Base-by-base conservation (phyloP, 2,113 vertebrate species). In the Misgurnus mizolepis region DNA sequence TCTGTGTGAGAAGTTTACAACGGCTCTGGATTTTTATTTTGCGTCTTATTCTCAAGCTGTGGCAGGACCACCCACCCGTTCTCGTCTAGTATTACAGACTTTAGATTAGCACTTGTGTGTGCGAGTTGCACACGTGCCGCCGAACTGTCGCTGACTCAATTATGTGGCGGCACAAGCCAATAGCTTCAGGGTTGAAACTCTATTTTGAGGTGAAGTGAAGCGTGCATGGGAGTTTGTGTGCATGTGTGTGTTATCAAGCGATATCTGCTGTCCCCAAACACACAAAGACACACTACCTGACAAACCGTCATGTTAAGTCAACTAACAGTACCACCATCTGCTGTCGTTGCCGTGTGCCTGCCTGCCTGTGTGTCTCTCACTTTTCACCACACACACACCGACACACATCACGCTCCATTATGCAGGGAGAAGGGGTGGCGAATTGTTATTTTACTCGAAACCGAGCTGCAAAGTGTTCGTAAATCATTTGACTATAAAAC, bases 151-250 rank as follows among this genome's bases (percentile, higher is more conserved):
- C 85, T 62, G 76, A 88, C 84, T 90, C 88, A 90, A 90, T 92
- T 89, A 90, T 81, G 84, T 55, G 58, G 70, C 81, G 83, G 78
- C 85, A 89, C 67, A 80, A 73, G 77, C 83, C 83, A 87, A 85
- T 85, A 88, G 88, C 88, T 75, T 47, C 77, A 61, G 88, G 88
- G 88, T 86, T 90, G 83, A 90, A 87, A 89, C 90, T 90, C 84
- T 88, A 86, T 87, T 90, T 90, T 56, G 85, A 79, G 70, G 74
- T 62, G 62, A 78, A 83, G 66, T 81, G 71, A 43, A 82, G 55
- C 12, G 41, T 74, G 78, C 10, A 9, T 60, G 65, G 47, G 67
- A 68, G 27, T 40, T 47, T 68, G 72, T 68, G 49, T 79, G 72
- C 73, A 62, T 76, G 77, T 86, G 87, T 84, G 40, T 87, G 72